Base-by-base conservation (phyloP, 2,888 invertebrate genomes). In the Geotrupes spiniger region DNA sequence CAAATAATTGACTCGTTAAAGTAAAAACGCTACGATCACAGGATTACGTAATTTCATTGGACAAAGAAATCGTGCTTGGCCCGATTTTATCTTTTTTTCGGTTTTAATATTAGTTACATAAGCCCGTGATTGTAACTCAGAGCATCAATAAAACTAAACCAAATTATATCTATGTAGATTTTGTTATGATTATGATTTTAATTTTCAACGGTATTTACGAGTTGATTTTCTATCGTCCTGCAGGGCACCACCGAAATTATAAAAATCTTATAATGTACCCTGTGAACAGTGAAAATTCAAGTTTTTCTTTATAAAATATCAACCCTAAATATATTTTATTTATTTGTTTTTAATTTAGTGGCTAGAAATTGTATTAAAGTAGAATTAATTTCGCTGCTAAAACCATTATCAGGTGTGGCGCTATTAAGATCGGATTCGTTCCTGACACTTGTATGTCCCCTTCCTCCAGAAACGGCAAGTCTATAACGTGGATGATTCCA, bases 401-500 rank as follows among this genome's bases (percentile, higher is more conserved):
- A 42, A 75, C 52, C 65, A 72, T 72, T 48, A 76, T 42, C 12
- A 54, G 51, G 53, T 74, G 71, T 15, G 73, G 70, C 42, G 68
- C 64, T 47, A 59, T 58, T 15, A 31, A 44, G 17, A 51, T 14
- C n/a, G 46, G 65, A 41, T 73, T 71, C 43, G 68, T 64, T 14
- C 65, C 61, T 46, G 82, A 84, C 47, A 88, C 87, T 56, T 83
- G 80, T 53, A 94, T 84, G 73, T 95, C 94, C 63, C 85, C 85
- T 63, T 89, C 89, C 65, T 83, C 81, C 51, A 93, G 76, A 66
- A 96, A 84, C 3, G 94, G 93, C 58, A 81, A 81, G 69, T 94
- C 93, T 66, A 96, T 92, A 54, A 94, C 91, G 73, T 96, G 95
- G 61, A 96, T 94, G 61, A 93, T 88, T 42, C 96, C 96, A 70